Conservation (phyloP, 2,113 vertebrate genomes). For the Pachyramphus minor region DNA sequence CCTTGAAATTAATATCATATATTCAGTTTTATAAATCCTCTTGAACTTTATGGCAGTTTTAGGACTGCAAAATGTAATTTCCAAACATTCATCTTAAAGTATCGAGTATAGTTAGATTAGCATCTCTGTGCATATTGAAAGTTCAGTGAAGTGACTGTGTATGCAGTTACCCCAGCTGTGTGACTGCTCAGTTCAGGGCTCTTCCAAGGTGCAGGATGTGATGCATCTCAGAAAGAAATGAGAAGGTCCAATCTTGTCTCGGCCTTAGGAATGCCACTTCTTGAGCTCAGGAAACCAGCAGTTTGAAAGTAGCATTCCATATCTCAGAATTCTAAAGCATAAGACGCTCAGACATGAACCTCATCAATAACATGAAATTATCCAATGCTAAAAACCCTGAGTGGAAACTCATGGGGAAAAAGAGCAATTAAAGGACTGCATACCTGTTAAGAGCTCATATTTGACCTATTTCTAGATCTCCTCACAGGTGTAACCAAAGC, state of each 20-base stretch:
- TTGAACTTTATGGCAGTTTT: not conserved
- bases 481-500: not conserved
- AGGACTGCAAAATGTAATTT: not conserved
- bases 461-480: not conserved
- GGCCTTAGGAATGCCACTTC: not conserved
- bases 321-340: not conserved
- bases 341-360: not conserved
- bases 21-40: not conserved
- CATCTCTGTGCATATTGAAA: not conserved
- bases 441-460: not conserved
- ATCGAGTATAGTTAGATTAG: not conserved
- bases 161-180: not conserved
- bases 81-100: not conserved
- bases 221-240: not conserved
- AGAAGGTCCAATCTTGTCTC: not conserved
- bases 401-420: not conserved
- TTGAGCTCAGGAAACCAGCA: not conserved
- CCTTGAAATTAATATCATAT: not conserved
- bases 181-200: fast-evolving
- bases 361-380: not conserved
- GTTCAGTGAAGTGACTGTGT: not conserved
- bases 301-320: not conserved
- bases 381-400: not conserved
- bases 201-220: not conserved
- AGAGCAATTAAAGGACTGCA: not conserved